Evolutionary conservation across 2,113 vertebrate genomes (phyloP), one percentile per base, ranked within the genome.

Genomic region (Carassius carassius): DNA sequence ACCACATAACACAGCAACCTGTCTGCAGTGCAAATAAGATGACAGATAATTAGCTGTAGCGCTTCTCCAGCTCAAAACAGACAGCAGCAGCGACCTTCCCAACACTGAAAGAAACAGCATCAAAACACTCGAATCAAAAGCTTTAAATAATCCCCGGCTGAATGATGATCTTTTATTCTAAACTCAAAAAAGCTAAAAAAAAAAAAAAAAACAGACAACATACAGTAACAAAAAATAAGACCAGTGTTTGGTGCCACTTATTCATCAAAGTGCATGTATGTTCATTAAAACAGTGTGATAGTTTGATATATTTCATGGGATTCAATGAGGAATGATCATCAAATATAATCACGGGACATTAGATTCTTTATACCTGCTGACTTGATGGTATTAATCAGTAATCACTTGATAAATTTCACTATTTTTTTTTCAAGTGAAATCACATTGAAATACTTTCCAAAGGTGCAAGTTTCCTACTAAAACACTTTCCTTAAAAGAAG

Each of bases 201-300:
- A 29, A 25, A 87, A 85, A 3, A n/a, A 60, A 91, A 91, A 95
- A 92, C 90, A 92, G 92, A 92, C 90, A 93, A 95, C 90, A 90
- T 94, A 94, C 91, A 92, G 93, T 58, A 58, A 58, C 19, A n/a
- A n/a, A 2, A 87, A 60, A 75, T 74, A 83, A 65, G 87, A 92
- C 32, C 77, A 78, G 56, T 60, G 76, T 78, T 60, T 41, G 54
- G 29, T 56, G 16, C 17, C 11, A 14, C 32, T 58, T 37, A 58
- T 37, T 78, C 11, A 35, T 58, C 54, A 78, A 78, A 78, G 54
- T 78, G 32, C 54, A 14, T 60, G 51, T 78, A n/a, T 60, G 17
- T 51, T 60, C 29, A 21, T 60, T 60, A 19, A 32, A 77, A 62
- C 54, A 41, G 32, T 6, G 54, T 78, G 54, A 78, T 78, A 60